Evolutionary conservation across 1,140 invertebrate genomes (phyloP), one percentile per base, ranked within the genome.

Genomic region (Drosophila prosaltans): DNA sequence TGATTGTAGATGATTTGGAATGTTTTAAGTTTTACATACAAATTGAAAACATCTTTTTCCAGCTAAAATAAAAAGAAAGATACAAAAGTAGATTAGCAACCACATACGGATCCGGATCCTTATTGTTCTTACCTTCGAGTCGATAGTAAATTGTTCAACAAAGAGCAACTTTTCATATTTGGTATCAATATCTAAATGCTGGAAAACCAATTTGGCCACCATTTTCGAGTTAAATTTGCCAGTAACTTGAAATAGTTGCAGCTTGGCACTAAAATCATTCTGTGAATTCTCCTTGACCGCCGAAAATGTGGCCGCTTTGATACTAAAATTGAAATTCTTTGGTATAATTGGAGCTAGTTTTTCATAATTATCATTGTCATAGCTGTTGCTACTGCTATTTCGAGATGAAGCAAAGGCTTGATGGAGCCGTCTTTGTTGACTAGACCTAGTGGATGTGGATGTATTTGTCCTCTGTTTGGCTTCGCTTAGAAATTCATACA

Each of bases 1-100:
- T 96, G 95, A 84, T 95, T 94, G 73, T 97, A 97, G n/a, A 93
- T 94, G 1, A 96, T 89, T 67, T 94, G 94, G 48, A 97, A 93
- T 71, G 93, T 95, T 81, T 95, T 95, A 21, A 97, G 93, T 81
- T 95, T 95, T 2, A 95, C 93, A 73, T 95, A 95, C 16, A 96
- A 86, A 73, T 95, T 95, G 32, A 96, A 88, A 28, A 95, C 92
- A 54, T 94, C 93, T 55, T 96, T 94, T 75, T 95, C 95, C 41
- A 96, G 81, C 95, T 96, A 80, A 63, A 93, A 93, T n/a, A 0
- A 8, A 16, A 32, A 2, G 28, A 36, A 36, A 1, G 6, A 36
- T 6, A 36, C 1, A 36, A 60, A 55, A 48, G 26, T 10, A 1
- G 26, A 36, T 55, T 28, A 69, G 55, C 2, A 8, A 48, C 2